Evolutionary conservation across 2,888 invertebrate genomes (phyloP).

Genomic region (Archaeoteleia sp.): DNA sequence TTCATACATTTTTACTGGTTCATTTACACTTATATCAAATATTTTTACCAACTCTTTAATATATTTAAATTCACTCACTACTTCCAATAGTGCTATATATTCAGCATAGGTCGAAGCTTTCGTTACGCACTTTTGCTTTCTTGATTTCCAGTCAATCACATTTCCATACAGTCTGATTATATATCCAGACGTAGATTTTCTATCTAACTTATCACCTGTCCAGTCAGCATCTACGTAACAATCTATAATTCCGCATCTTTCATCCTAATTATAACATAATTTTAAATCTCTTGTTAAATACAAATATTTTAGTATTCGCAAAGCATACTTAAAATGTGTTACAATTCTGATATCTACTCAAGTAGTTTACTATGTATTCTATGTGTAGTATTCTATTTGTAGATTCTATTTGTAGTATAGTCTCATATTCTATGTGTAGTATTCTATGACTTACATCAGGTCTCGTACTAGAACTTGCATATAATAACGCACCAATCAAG

Average conservation of each 20-base stretch:
- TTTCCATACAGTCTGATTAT: constrained; percentile 44
- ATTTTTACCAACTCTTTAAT: constrained; percentile 15
- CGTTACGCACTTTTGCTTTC: constrained; percentile 47
- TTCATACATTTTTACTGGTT: constrained; percentile 31
- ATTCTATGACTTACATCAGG: constrained; percentile 26
- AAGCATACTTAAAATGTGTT: too few relatives aligned
- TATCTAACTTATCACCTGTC: constrained; percentile 44
- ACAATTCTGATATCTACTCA: too few relatives aligned
- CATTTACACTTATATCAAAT: constrained; percentile 19
- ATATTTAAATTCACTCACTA: constrained; percentile 31
- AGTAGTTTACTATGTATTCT: too few relatives aligned
- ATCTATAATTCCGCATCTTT: constrained; percentile 21
- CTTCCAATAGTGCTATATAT: constrained; percentile 47
- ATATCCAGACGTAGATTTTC: constrained; percentile 52
- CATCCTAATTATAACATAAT: not conserved
- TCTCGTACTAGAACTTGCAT: constrained; percentile 33
- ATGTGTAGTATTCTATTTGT: too few relatives aligned
- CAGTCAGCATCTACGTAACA: constrained; percentile 45
- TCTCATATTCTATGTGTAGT: too few relatives aligned
- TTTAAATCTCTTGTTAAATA: too few relatives aligned
- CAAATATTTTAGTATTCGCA: too few relatives aligned
- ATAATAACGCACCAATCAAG: constrained; percentile 35
- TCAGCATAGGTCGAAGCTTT: constrained; percentile 45
- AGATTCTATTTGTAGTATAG: too few relatives aligned
- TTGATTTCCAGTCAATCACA: constrained; percentile 41